Percentiles rank a stretch among this genome's conserved stretches.
Evolutionary conservation across 2,888 invertebrate genomes (phyloP).

Genomic region (Chalcosyrphus nemorum): DNA sequence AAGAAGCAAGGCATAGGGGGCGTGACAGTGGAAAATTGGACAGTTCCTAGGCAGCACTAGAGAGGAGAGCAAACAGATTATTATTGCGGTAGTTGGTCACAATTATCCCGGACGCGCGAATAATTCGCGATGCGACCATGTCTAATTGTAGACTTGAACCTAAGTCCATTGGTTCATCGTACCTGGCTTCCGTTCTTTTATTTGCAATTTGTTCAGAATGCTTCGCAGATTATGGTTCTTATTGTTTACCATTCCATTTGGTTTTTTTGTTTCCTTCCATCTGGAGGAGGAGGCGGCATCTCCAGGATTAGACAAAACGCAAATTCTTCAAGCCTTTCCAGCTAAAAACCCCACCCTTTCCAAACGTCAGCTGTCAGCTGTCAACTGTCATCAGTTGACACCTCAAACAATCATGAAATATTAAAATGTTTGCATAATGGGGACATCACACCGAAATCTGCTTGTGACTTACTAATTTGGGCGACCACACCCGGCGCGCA

Average conservation of each 20-base stretch:
- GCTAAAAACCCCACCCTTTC: background rate
- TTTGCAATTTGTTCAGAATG: conserved; percentile 28
- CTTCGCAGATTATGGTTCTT: conserved; percentile 49
- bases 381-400: conserved; percentile 1
- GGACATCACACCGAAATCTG: conserved; percentile 34
- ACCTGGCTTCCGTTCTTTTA: background rate
- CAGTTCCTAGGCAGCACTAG: background rate
- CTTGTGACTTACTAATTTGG: conserved; percentile 35
- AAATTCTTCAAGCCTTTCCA: background rate
- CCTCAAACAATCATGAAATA: background rate
- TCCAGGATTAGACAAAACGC: background rate
- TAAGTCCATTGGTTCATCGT: background rate
- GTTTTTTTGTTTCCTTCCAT: too few species aligned
- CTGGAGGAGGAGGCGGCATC: background rate
- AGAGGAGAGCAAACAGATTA: conserved; percentile 64
- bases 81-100: conserved; percentile 63
- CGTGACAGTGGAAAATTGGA: conserved; percentile 38
- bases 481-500: conserved; percentile 52
- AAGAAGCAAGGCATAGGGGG: conserved; percentile 12
- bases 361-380: background rate
- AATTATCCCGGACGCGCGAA: conserved; percentile 44
- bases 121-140: conserved; percentile 49
- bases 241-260: conserved; percentile 20
- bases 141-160: conserved; percentile 46
- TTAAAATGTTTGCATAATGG: conserved; percentile 46